A percentile compares a stretch with the other conserved stretches of the same genome.
Conservation (phyloP, 1,140 invertebrate genomes). For the Danaus plexippus region DNA sequence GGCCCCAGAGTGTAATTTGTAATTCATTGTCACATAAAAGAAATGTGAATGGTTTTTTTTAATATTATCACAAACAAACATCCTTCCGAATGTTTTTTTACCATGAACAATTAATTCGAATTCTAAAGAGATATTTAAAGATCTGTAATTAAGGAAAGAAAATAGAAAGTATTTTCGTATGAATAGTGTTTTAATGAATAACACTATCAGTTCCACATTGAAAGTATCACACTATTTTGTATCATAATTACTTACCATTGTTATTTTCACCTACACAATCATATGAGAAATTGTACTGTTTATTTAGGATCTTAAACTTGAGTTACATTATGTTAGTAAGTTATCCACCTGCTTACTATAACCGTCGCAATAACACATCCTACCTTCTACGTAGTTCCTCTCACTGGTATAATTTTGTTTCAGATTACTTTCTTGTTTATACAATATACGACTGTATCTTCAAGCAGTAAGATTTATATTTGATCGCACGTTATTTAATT, state of each 20-base stretch:
- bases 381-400: conserved; percentile 31
- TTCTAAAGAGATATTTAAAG: too few species aligned
- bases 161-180: neutral
- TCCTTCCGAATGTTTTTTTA: too few species aligned
- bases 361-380: conserved; percentile 31
- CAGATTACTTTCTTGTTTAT: conserved; percentile 8
- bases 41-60: too few species aligned
- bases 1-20: too few species aligned
- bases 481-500: conserved; percentile 12
- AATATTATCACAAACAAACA: too few species aligned
- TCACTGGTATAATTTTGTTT: conserved; percentile 31
- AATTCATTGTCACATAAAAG: too few species aligned
- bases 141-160: neutral
- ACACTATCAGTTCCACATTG: neutral
- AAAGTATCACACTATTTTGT: neutral
- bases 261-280: conserved; percentile 8
- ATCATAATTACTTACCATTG: conserved; percentile 13
- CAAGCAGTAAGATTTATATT: conserved; percentile 21
- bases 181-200: neutral
- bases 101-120: too few species aligned
- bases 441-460: conserved; percentile 16
- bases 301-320: conserved; percentile 13
- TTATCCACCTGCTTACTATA: conserved; percentile 34
- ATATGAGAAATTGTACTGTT: conserved; percentile 13
- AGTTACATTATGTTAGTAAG: conserved; percentile 18